Base-by-base conservation (phyloP, 2,113 vertebrate genomes). In the Aptenodytes forsteri region DNA sequence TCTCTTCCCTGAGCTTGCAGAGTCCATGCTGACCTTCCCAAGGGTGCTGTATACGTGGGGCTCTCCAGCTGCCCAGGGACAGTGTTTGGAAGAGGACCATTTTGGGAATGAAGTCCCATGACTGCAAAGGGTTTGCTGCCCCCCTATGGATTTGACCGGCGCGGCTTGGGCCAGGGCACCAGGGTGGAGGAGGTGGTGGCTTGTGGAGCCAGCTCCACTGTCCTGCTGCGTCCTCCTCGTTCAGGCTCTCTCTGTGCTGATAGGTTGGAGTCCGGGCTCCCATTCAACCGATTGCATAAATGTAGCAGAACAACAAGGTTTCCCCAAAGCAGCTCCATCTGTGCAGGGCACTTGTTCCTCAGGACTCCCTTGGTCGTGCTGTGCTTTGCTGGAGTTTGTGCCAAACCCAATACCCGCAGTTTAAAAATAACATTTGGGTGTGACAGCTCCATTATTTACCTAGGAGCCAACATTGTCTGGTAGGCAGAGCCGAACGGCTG, bases 71-170 rank as follows among this genome's bases (percentile, higher is more conserved):
- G 61, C 59, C 15, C 22, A 13, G 61, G 80, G 72, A 58, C 18
- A 11, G 56, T n/a, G 56, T 12, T 54, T 76, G 81, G 89, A 27
- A 79, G 89, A 89, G 77, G 69, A 85, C 71, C 0, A 13, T 47
- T 87, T 84, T 59, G 95, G 92, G 75, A 93, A 65, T 17, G 25
- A 26, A 61, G 44, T 80, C 84, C 93, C 93, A 93, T 89, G 90
- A 96, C 95, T 95, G 76, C 79, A 93, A 97, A 86, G 97, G 90
- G 97, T 97, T 97, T 97, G 97, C 97, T 97, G 97, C 97, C 97
- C 92, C 86, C 95, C 96, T 78, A 97, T 97, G 97, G 97, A 94
- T 92, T 81, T 64, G 95, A 19, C 88, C 2, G 90, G 97, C 1
- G 44, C 18, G 59, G 72, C 93, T 73, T 42, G 83, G 97, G 76